These are phyloP conservation scores for Apodemia zela DNA, from an alignment of 2,888 invertebrate genomes.

Conservation along the genomic window DNA sequence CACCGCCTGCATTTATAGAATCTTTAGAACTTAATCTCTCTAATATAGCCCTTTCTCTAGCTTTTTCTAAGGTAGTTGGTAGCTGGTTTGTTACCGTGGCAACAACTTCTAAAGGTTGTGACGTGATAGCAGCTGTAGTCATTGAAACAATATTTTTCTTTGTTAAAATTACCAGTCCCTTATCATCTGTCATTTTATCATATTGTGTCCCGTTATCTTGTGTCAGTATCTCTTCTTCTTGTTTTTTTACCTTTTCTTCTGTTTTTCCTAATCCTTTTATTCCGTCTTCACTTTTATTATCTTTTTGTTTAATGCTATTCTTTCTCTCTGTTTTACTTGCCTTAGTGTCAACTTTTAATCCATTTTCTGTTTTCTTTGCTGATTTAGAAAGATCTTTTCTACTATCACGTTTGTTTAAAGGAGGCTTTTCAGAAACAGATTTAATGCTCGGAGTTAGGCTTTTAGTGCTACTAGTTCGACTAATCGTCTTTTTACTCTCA, in stretches of 20 bases:
- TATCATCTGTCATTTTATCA: constrained; percentile 63
- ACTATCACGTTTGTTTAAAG: constrained; percentile 56
- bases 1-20: constrained; percentile 62
- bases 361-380: constrained; percentile 55
- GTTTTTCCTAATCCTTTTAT: constrained; percentile 25
- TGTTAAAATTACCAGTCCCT: constrained; percentile 65
- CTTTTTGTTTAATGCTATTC: constrained; percentile 35
- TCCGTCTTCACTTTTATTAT: constrained; percentile 30
- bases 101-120: constrained; percentile 77
- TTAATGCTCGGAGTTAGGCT: constrained; percentile 65
- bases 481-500: constrained; percentile 61
- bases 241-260: constrained; percentile 24
- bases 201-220: constrained; percentile 74
- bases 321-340: constrained; percentile 31
- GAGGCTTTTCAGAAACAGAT: constrained; percentile 61
- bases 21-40: constrained; percentile 71
- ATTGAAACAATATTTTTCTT: constrained; percentile 77
- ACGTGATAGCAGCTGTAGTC: constrained; percentile 80
- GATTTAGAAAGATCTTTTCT: constrained; percentile 55
- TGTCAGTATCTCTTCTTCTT: constrained; percentile 47
- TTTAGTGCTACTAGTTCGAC: constrained; percentile 65
- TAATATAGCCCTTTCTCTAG: constrained; percentile 70
- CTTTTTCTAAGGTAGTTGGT: constrained; percentile 69
- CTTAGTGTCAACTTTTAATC: constrained; percentile 43
- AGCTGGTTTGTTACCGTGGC: constrained; percentile 78